phyloP scores from a whole-genome alignment of 2,113 vertebrate species.

The Ammodytes marinus region DNA sequence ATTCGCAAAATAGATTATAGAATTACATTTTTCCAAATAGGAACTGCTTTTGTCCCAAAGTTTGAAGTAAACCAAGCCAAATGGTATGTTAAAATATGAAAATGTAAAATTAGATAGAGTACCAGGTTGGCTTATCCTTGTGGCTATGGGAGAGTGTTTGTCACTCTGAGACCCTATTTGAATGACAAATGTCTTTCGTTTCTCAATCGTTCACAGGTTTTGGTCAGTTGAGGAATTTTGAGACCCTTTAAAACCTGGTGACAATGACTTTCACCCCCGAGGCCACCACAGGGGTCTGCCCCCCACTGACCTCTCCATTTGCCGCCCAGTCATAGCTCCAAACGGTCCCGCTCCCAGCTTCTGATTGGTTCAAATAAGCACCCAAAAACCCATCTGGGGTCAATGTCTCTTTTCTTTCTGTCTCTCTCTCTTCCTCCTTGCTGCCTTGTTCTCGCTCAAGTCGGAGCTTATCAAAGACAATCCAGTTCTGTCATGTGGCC shows the following conservation, averaged over 20 bases:
- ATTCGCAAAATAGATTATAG: slow-evolving; percentile 30
- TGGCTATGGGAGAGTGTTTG: slow-evolving; percentile 57
- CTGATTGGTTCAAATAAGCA: slow-evolving; percentile 65
- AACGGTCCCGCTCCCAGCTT: slow-evolving; percentile 29
- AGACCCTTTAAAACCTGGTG: slow-evolving; percentile 71
- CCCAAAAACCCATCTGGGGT: slow-evolving; percentile 60
- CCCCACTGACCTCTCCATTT: slow-evolving; percentile 72
- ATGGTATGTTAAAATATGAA: slow-evolving; percentile 74
- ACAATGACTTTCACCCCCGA: slow-evolving; percentile 81
- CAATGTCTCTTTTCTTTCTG: slow-evolving; percentile 63
- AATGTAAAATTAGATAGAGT: slow-evolving; percentile 50
- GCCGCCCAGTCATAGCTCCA: slow-evolving; percentile 43
- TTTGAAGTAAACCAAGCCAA: slow-evolving; percentile 37
- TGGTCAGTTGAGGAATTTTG: slow-evolving; percentile 79
- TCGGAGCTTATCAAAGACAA: slow-evolving; percentile 80
- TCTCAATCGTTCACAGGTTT: slow-evolving; percentile 77
- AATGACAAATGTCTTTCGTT: slow-evolving; percentile 81
- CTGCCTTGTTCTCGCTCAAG: slow-evolving; percentile 68
- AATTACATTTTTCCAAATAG: slow-evolving; percentile 31
- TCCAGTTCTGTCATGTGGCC: slow-evolving; percentile 78
- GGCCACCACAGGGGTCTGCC: slow-evolving; percentile 68
- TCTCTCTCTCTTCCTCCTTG: slow-evolving; percentile 62
- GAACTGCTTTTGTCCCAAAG: slow-evolving; percentile 29
- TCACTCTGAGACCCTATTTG: slow-evolving; percentile 77
- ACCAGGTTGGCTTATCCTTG: slow-evolving; percentile 64